Evolutionary conservation across 2,888 invertebrate species (phyloP), one percentile per base, ranked within the genome.

Genomic region (Vesta saturnalis): DNA sequence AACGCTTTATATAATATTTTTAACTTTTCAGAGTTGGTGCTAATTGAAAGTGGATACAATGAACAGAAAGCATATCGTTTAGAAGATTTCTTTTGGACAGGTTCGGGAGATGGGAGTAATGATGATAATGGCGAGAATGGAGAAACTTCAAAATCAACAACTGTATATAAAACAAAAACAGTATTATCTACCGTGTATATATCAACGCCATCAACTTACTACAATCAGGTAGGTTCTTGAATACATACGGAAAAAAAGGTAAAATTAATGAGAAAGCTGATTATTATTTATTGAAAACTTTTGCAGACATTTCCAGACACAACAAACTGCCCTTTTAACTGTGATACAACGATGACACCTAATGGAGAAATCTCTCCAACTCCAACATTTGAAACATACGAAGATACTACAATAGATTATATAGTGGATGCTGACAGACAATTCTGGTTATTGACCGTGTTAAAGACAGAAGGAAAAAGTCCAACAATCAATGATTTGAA

Each of bases 1-100:
- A n/a, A n/a, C n/a, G n/a, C n/a, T n/a, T n/a, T n/a, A n/a, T n/a
- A 54, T 1, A 21, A 10, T 1, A n/a, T 54, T 18, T n/a, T n/a
- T n/a, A n/a, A n/a, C n/a, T n/a, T 68, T 64, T 63, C 71, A 82
- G 82, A 81, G 59, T 65, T 82, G 14, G 71, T 81, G 5, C 72
- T 81, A 21, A 67, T 81, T 59, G 80, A 81, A 62, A 78, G 76
- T 59, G 72, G 72, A 8, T 77, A 79, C 62, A 72, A 74, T 30
- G 77, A 79, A 16, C 21, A 46, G 15, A 57, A 74, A 64, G 79
- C 82, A 12, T 86, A 86, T 74, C 89, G 89, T 49, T 84, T 95
- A 64, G 94, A 94, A 78, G 94, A 95, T 82, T 95, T 95, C 84
- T 92, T 95, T 82, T 95, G 95, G 95, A 94, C 94, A 0, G 94